A percentile compares a stretch with the other conserved stretches of the same genome.
Conservation (phyloP, 2,888 invertebrate genomes). For the Bellardia pandia region DNA sequence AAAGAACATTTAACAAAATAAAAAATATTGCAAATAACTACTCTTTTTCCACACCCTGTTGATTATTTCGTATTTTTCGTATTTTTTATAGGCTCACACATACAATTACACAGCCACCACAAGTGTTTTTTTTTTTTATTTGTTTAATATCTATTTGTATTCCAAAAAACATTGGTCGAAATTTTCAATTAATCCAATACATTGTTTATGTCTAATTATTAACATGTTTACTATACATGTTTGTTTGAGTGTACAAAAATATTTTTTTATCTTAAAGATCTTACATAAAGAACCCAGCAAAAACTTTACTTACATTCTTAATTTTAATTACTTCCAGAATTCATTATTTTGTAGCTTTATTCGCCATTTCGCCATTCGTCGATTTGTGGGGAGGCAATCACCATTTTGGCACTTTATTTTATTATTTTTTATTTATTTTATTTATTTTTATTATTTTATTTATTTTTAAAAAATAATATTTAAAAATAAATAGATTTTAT, state of each 20-base stretch:
- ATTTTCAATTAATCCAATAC: constrained; percentile 51
- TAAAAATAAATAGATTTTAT: too few relatives aligned
- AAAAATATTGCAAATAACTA: too few relatives aligned
- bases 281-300: constrained; percentile 8
- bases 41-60: not conserved
- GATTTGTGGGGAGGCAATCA: too few relatives aligned
- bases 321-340: too few relatives aligned
- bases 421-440: too few relatives aligned
- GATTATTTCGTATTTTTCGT: not conserved
- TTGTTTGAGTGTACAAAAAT: not conserved
- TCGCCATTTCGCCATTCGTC: too few relatives aligned
- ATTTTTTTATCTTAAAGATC: constrained; percentile 11
- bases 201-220: constrained; percentile 42
- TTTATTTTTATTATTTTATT: too few relatives aligned
- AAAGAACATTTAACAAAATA: too few relatives aligned
- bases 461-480: too few relatives aligned
- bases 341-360: too few relatives aligned
- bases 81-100: not conserved
- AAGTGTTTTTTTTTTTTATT: constrained; percentile 25
- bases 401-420: too few relatives aligned
- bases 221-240: constrained; percentile 20
- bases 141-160: constrained; percentile 35
- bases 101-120: constrained; percentile 46
- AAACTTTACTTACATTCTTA: too few relatives aligned
- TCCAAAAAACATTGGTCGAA: constrained; percentile 38